These are phyloP conservation scores for Cephalopachus bancanus DNA, from an alignment of 2,797 vertebrate species.

Conservation along the genomic window DNA sequence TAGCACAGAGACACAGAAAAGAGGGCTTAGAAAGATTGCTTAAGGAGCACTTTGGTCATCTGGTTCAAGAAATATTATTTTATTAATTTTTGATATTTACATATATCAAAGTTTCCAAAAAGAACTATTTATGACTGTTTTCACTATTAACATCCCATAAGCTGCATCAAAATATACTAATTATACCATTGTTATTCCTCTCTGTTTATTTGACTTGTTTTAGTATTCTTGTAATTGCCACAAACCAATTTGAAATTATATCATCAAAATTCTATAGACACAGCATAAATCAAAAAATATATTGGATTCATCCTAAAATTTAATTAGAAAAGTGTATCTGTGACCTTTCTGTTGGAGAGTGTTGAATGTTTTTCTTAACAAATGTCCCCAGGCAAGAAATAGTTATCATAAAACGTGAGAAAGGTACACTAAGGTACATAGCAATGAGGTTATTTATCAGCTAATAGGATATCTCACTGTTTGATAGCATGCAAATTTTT, in stretches of 20 bases:
- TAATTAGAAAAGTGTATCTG: conserved; percentile 83
- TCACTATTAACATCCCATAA: conserved; percentile 61
- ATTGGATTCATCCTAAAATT: conserved; percentile 78
- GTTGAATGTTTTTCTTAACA: conserved; percentile 77
- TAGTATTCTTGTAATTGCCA: conserved; percentile 68
- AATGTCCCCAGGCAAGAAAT: conserved; percentile 81
- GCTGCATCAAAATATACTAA: not conserved
- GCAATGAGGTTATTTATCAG: conserved; percentile 83
- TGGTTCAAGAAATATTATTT: not conserved
- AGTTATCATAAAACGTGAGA: conserved; percentile 83
- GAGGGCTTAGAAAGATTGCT: not conserved
- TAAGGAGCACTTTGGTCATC: not conserved
- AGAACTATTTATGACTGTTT: conserved; percentile 35
- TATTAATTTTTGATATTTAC: conserved; percentile 25
- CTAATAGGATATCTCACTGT: conserved; percentile 78
- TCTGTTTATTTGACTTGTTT: conserved; percentile 54
- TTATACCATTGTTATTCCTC: conserved; percentile 14
- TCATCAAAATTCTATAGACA: conserved; percentile 69
- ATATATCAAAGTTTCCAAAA: conserved; percentile 41
- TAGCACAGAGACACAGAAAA: not conserved
- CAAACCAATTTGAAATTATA: conserved; percentile 47
- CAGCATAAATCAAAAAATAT: conserved; percentile 73
- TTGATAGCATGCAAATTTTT: conserved; percentile 83
- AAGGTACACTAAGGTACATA: conserved; percentile 71
- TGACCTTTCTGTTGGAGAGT: conserved; percentile 75